Evolutionary conservation across 2,888 invertebrate genomes (phyloP), one percentile per base, ranked within the genome.

Genomic region (Rhimphoctona megacephalus): DNA sequence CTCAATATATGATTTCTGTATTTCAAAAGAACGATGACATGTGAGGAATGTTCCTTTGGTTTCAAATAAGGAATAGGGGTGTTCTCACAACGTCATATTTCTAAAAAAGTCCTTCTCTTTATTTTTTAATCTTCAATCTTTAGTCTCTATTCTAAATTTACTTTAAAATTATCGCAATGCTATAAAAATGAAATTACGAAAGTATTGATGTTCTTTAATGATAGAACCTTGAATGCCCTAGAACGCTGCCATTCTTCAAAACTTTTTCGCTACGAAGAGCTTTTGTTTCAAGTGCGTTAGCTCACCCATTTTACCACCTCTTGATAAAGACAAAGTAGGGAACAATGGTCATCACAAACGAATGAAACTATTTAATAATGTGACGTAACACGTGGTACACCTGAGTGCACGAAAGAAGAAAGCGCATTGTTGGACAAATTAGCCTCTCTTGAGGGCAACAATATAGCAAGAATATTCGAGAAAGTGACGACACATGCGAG

Each of bases 401-500:
- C 49, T 46, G 33, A 49, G 25, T 61, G 30, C 30, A 17, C 25
- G 67, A 54, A 52, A 30, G 17, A 30, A 43, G 64, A 67, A 81
- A 67, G 43, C 17, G 52, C 66, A 74, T 52, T 54, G 57, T 73
- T 43, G 52, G 5, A 30, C 33, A 67, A 74, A 74, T 74, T 54
- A 43, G 74, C 54, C 54, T 52, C 54, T 54, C 33, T 67, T 49
- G 14, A 61, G 61, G 49, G 69, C 46, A 61, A 77, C 67, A 57
- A 82, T n/a, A 52, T 52, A 19, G 43, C 25, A 33, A 70, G 61
- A 72, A 66, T 25, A 36, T 85, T 85, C 30, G 25, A 57, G 46
- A 33, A 67, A 33, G 66, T 61, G 69, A 36, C 49, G 36, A 52
- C 19, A 36, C 36, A 46, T 49, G 80, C 11, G n/a, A 43, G 69